Base-by-base conservation (phyloP, 2,113 vertebrate species). In the Hymenochirus boettgeri region DNA sequence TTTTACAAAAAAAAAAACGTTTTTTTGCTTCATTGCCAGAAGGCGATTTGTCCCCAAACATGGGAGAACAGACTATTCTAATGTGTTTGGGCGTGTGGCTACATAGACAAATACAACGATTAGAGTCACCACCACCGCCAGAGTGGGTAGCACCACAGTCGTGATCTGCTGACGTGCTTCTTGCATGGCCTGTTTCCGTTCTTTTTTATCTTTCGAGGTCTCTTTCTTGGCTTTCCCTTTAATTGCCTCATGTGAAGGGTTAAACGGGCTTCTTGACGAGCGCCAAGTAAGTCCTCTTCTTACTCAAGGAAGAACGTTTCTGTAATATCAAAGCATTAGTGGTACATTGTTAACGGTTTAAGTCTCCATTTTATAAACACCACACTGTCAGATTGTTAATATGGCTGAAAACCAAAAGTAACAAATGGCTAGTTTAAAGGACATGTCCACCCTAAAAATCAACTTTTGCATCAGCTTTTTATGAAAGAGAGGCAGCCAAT, bases 161-260 rank as follows among this genome's bases (percentile, higher is more conserved):
- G 90, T 82, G 72, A 98, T 88, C 76, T 98, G 95, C 76, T 92
- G 91, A 2, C 96, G 91, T 0, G 96, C 96, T 65, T 98, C 93
- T 73, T 96, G 93, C 94, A 99, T 99, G 18, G 96, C 92, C 79
- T 95, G 91, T 71, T 97, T 97, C 7, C 96, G 83, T 79, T 98
- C 95, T 79, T 97, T 97, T 83, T 99, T 99, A 73, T 99, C 96
- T 77, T 82, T 92, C 35, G 93, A 97, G 0, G 93, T 94, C 80
- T 99, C 96, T 71, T 98, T 99, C 79, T 92, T 96, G 53, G 96
- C 87, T 77, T 97, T 98, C 54, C 96, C 96, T 81, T 97, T 97
- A 58, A 99, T 82, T 99, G 96, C 83, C 96, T 90, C 96, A 99
- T 99, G 62, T 87, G 62, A 61, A 50, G 48, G 66, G 42, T 42